Base-by-base conservation (phyloP, 2,888 invertebrate genomes). In the Mimas tiliae region DNA sequence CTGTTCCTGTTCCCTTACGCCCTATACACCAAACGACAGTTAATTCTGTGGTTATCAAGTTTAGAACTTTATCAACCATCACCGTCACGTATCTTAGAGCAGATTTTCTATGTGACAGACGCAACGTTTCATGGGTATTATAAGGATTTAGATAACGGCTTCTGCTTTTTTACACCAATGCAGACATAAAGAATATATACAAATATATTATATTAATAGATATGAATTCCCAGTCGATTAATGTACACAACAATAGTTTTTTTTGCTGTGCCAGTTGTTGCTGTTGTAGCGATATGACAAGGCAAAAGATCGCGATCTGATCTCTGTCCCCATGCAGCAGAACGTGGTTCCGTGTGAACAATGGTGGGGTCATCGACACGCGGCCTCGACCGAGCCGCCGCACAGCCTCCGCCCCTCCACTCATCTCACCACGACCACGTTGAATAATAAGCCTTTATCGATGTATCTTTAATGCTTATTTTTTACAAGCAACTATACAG, bases 281-380 rank as follows among this genome's bases (percentile, higher is more conserved):
- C 14, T 27, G 27, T 53, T 58, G 42, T 42, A 58, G 42, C 42
- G 38, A 27, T 33, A 58, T 58, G 58, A 58, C 38, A 42, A 58
- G 58, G 58, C 58, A 12, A 19, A 19, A 58, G 42, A 58, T 42
- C 58, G 16, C 58, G 19, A 34, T 38, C 55, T 55, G 55, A 55
- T 55, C 55, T 58, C 38, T 38, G 58, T 58, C 58, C 52, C 6
- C 42, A 58, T 19, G 58, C 38, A 58, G 55, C 34, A 55, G 42
- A 42, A 38, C 58, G 58, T 45, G 45, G 45, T 58, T 42, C 58
- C 42, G 12, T 58, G 58, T 58, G 58, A 58, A 58, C 58, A 58
- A 58, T 58, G 58, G 19, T 58, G 58, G 58, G 58, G 58, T 58
- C 58, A 58, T 58, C 42, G 58, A 58, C 58, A 58, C 42, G 33